phyloP scores from a whole-genome alignment of 2,797 vertebrate genomes.

The Pogonophryne albipinna region DNA sequence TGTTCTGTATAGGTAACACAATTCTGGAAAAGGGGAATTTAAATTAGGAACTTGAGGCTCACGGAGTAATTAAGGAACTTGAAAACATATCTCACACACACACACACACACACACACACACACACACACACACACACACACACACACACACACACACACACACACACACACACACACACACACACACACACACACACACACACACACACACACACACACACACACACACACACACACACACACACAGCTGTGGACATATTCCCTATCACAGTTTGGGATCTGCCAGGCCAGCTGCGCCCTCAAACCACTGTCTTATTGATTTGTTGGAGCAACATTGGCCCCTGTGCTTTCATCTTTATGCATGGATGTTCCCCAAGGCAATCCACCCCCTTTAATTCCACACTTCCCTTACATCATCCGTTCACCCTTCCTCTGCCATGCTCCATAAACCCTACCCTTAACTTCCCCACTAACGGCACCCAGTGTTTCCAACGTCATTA shows the following conservation, averaged over 20 bases:
- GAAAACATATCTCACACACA: neutral
- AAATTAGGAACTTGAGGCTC: slow-evolving; percentile 1
- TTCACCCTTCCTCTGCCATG: slow-evolving; percentile 16
- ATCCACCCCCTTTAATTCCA: slow-evolving; percentile 24
- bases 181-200: too few species aligned
- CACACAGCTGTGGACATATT: slow-evolving; percentile 44
- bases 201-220: too few species aligned
- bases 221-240: too few species aligned
- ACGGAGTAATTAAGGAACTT: neutral
- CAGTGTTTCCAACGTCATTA: slow-evolving; percentile 65
- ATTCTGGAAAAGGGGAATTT: neutral
- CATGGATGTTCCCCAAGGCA: slow-evolving; percentile 53
- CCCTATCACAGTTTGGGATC: slow-evolving; percentile 53
- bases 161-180: too few species aligned
- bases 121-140: too few species aligned
- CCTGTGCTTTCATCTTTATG: slow-evolving; percentile 74
- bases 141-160: too few species aligned
- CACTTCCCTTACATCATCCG: slow-evolving; percentile 40
- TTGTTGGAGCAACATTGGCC: slow-evolving; percentile 60
- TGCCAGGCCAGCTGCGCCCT: slow-evolving; percentile 61
- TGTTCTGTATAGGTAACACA: slow-evolving; percentile 24
- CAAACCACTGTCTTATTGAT: slow-evolving; percentile 74
- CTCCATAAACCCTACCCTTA: slow-evolving; percentile 24
- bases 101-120: too few species aligned
- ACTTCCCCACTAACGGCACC: slow-evolving; percentile 44